Conservation (phyloP, 35 echinoderm and acorn worm species). For the Ptychodera flava region DNA sequence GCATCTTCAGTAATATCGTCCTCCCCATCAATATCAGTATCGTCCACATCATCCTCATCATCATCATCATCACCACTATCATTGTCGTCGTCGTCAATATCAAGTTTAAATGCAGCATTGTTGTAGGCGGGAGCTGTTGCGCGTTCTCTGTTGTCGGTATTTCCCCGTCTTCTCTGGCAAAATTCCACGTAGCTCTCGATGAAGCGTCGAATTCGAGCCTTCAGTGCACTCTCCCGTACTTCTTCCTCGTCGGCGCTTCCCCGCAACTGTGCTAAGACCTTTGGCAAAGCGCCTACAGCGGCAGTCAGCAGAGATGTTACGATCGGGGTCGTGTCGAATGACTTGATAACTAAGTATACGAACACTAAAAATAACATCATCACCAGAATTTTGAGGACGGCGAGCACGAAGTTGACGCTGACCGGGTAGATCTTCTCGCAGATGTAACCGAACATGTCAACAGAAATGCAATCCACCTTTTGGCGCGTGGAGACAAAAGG, state of each 20-base stretch:
- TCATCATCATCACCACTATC: too few relatives aligned
- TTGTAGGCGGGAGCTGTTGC: too few relatives aligned
- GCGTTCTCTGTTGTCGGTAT: too few relatives aligned
- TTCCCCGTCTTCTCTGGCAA: too few relatives aligned
- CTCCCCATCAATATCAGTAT: too few relatives aligned
- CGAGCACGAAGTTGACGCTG: not conserved
- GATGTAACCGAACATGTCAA: not conserved
- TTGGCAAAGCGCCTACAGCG: not conserved
- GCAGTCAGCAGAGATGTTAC: not conserved
- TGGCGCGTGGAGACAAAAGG: not conserved
- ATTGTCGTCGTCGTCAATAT: too few relatives aligned
- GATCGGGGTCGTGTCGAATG: not conserved
- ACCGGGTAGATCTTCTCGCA: not conserved
- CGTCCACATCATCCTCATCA: too few relatives aligned
- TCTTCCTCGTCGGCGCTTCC: not conserved
- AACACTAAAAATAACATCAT: not conserved
- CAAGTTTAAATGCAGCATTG: too few relatives aligned
- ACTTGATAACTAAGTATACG: not conserved
- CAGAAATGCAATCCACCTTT: not conserved
- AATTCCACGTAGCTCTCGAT: too few relatives aligned
- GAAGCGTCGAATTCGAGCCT: too few relatives aligned
- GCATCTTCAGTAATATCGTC: too few relatives aligned
- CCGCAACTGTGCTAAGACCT: not conserved
- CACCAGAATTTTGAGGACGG: not conserved
- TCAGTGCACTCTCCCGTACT: too few relatives aligned